A percentile compares a stretch with the other conserved stretches of the same genome.
These are phyloP conservation scores for Augochlora pura DNA, from an alignment of 1,140 invertebrate genomes.

Conservation along the genomic window DNA sequence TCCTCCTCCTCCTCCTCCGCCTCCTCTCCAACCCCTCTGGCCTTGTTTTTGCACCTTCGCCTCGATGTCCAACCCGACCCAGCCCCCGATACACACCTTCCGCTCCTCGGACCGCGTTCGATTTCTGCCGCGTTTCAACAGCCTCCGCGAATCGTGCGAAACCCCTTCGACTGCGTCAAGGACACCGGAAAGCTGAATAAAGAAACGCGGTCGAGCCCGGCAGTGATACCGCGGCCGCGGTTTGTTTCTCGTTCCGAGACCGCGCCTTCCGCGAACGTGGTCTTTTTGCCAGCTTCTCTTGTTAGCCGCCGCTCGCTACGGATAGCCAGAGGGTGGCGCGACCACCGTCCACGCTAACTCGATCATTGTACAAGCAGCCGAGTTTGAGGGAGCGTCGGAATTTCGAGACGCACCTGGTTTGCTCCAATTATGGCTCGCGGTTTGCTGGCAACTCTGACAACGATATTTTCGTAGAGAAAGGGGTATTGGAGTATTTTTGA, in stretches of 20 bases:
- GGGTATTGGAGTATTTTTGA: too few relatives aligned
- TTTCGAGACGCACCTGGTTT: too few relatives aligned
- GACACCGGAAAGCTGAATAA: background rate
- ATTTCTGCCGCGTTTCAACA: slow-evolving; percentile 1
- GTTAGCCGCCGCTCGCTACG: slow-evolving; percentile 33
- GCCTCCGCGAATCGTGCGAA: slow-evolving; percentile 9
- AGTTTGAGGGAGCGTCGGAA: too few relatives aligned
- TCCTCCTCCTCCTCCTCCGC: slow-evolving; percentile 30
- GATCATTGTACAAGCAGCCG: slow-evolving; percentile 27
- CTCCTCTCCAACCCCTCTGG: background rate
- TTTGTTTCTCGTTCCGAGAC: slow-evolving; percentile 61
- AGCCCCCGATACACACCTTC: too few relatives aligned
- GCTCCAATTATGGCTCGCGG: too few relatives aligned
- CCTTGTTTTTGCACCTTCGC: slow-evolving; percentile 69
- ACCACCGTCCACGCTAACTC: slow-evolving; percentile 42
- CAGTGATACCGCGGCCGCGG: slow-evolving; percentile 67
- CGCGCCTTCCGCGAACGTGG: slow-evolving; percentile 10
- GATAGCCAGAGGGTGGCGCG: slow-evolving; percentile 29
- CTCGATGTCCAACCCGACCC: slow-evolving; percentile 36
- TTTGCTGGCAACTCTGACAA: too few relatives aligned
- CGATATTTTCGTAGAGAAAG: too few relatives aligned
- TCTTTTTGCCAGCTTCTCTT: slow-evolving; percentile 50
- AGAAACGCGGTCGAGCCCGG: slow-evolving; percentile 66
- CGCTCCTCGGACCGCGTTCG: background rate
- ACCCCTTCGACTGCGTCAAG: background rate